Percentiles rank a stretch among this genome's conserved stretches.
phyloP scores from a whole-genome alignment of 2,113 vertebrate species.

The Megaceryle torquata region DNA sequence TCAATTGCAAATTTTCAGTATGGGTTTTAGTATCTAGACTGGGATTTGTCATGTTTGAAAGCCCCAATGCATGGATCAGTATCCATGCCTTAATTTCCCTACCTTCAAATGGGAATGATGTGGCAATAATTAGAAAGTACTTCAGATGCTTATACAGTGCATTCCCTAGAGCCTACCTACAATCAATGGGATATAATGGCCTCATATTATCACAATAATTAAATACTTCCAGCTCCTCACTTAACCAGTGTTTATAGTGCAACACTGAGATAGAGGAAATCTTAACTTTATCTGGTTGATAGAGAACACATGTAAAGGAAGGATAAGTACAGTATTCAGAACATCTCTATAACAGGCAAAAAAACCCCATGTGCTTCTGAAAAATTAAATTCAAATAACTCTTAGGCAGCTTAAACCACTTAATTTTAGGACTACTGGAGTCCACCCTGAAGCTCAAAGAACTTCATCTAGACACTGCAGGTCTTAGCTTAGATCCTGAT shows the following conservation, averaged over 20 bases:
- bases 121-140: slow-evolving; percentile 42
- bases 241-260: not conserved
- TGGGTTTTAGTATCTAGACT: not conserved
- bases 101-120: not conserved
- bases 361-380: not conserved
- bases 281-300: not conserved
- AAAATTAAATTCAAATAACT: not conserved
- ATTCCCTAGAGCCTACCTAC: slow-evolving; percentile 50
- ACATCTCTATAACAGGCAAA: not conserved
- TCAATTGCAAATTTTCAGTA: not conserved
- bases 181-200: slow-evolving; percentile 59
- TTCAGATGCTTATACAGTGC: not conserved
- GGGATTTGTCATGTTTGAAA: not conserved
- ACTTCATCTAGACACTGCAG: not conserved
- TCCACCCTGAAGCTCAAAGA: not conserved
- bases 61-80: not conserved
- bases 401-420: not conserved
- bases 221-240: slow-evolving; percentile 44
- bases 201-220: slow-evolving; percentile 54
- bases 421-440: not conserved
- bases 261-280: not conserved
- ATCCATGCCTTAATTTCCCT: not conserved
- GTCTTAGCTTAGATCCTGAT: not conserved
- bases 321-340: not conserved
- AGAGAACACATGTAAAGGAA: not conserved